A percentile compares a stretch with the other conserved stretches of the same genome.
Evolutionary conservation across 2,113 vertebrate species (phyloP).

Genomic region (Daubentonia madagascariensis): DNA sequence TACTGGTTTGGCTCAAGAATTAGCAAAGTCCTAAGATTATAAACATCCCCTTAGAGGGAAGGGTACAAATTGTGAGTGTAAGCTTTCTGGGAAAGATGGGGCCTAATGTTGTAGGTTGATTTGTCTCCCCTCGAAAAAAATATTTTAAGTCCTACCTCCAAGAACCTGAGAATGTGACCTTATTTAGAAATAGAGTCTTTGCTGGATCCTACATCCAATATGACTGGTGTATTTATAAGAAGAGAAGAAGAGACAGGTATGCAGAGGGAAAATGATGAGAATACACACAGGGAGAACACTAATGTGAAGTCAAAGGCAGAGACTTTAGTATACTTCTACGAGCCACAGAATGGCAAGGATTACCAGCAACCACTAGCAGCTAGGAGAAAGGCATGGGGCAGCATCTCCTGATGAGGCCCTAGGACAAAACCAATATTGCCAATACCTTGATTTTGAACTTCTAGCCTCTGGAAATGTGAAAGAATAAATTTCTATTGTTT

Average conservation of each 20-base stretch:
- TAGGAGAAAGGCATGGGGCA: rapidly evolving
- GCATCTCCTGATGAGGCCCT: rapidly evolving
- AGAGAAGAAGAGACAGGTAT: not conserved
- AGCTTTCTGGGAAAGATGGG: not conserved
- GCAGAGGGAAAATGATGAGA: not conserved
- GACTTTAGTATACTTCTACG: rapidly evolving
- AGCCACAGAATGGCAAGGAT: not conserved
- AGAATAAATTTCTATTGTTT: not conserved
- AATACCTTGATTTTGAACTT: not conserved
- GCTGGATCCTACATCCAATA: not conserved
- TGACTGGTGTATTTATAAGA: not conserved
- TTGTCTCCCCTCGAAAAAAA: not conserved
- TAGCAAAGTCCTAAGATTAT: not conserved
- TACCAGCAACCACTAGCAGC: not conserved
- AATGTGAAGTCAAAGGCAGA: not conserved
- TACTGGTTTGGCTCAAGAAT: not conserved
- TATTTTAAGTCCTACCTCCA: not conserved
- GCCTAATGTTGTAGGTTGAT: not conserved
- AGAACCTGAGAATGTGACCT: not conserved
- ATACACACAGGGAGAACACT: not conserved
- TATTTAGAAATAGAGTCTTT: not conserved
- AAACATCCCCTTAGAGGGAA: not conserved
- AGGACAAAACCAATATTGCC: not conserved
- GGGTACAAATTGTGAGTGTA: too few relatives aligned
- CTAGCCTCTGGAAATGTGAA: not conserved